A percentile compares a stretch with the other conserved stretches of the same genome.
These are phyloP conservation scores for Sakesphorus luctuosus DNA, from an alignment of 2,113 vertebrate species.

Conservation along the genomic window DNA sequence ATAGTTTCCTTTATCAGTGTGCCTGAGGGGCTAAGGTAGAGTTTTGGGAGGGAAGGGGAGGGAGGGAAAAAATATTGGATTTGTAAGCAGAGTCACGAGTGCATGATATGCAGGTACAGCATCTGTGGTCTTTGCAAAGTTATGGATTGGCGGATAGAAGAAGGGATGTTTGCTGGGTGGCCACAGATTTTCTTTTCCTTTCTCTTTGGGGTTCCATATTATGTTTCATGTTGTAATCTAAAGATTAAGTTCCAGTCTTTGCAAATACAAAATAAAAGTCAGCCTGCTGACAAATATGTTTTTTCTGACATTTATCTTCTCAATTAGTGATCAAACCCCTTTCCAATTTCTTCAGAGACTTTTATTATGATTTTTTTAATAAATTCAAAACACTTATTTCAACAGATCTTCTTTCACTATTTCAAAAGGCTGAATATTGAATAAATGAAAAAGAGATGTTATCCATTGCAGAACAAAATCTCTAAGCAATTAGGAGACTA, in stretches of 20 bases:
- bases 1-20: neutral
- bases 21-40: neutral
- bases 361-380: neutral
- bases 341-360: neutral
- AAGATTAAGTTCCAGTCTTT: neutral
- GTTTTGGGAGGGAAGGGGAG: fast-evolving
- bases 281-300: neutral
- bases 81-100: neutral
- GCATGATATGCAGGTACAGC: neutral
- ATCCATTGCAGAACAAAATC: neutral
- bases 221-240: neutral
- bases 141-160: neutral
- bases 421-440: neutral
- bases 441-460: neutral
- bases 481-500: neutral
- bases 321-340: neutral
- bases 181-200: neutral
- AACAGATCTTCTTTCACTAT: neutral
- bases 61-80: neutral
- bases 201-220: neutral
- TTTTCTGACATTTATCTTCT: neutral
- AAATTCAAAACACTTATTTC: neutral
- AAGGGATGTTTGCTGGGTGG: neutral
- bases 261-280: neutral
- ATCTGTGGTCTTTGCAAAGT: neutral